phyloP scores from a whole-genome alignment of 2,113 vertebrate species.

The Orthonyx spaldingii region DNA sequence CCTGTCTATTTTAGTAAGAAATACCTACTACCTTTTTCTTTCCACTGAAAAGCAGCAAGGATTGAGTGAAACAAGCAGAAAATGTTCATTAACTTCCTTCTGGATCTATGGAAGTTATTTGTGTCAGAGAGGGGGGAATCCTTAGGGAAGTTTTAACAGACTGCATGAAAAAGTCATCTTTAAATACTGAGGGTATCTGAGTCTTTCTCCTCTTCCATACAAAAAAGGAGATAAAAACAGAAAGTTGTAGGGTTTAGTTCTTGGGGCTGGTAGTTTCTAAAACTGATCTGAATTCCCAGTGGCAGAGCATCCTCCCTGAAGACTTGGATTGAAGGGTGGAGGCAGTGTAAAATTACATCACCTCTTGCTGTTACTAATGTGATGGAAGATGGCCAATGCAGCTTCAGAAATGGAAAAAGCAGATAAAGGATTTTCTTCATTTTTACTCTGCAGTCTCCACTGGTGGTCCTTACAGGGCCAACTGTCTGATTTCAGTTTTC shows the following conservation, averaged over 20 bases:
- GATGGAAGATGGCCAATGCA: not conserved
- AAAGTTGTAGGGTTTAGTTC: not conserved
- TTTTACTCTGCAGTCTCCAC: not conserved
- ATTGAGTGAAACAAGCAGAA: not conserved
- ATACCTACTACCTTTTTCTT: not conserved
- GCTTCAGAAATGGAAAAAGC: conserved; percentile 10
- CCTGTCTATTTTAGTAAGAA: not conserved
- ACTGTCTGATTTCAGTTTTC: not conserved
- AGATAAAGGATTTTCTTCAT: not conserved
- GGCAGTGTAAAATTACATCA: not conserved
- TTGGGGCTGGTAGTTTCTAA: not conserved
- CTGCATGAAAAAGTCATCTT: not conserved
- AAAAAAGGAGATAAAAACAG: not conserved
- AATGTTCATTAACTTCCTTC: not conserved
- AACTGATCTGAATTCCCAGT: not conserved
- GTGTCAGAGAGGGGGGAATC: not conserved
- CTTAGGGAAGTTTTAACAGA: not conserved
- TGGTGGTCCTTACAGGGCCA: not conserved
- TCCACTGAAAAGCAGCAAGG: not conserved
- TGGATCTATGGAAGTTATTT: not conserved
- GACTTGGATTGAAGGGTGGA: not conserved
- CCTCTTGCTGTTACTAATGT: not conserved
- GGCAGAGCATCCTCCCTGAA: not conserved
- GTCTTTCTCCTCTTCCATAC: not conserved
- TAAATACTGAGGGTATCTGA: not conserved